A percentile compares a stretch with the other conserved stretches of the same genome.
Evolutionary conservation across 30 jellyfish, hydroid and myxozoan genomes (phyloP).

Genomic region (Aurelia aurita complex sp. Pacific): DNA sequence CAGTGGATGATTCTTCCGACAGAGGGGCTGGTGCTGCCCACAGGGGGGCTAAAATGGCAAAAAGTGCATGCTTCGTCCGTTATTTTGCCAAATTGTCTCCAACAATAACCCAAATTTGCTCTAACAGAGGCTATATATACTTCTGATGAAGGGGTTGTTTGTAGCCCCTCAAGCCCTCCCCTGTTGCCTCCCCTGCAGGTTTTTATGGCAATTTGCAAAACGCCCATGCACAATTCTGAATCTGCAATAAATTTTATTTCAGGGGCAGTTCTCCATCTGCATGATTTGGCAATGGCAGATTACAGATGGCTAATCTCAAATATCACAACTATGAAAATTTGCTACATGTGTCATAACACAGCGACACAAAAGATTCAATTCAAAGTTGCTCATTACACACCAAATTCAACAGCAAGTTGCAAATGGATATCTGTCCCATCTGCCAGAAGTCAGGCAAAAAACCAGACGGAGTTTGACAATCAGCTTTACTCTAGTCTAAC

Average conservation of each 20-base stretch:
- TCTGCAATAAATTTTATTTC: neutral
- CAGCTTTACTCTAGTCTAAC: slow-evolving; percentile 55
- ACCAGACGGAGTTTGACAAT: slow-evolving; percentile 69
- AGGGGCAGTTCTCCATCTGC: slow-evolving; percentile 89
- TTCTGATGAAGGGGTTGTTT: too few relatives aligned
- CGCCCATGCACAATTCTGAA: neutral
- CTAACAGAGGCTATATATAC: too few relatives aligned
- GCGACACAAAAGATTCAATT: slow-evolving; percentile 34
- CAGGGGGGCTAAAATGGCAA: too few relatives aligned
- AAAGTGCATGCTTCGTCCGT: too few relatives aligned
- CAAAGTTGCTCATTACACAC: slow-evolving; percentile 46
- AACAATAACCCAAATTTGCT: too few relatives aligned
- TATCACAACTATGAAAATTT: slow-evolving; percentile 32
- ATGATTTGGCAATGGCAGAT: slow-evolving; percentile 80
- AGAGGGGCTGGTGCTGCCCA: too few relatives aligned
- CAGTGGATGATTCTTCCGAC: too few relatives aligned
- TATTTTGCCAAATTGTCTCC: too few relatives aligned
- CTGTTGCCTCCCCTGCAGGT: too few relatives aligned
- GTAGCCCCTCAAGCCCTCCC: too few relatives aligned
- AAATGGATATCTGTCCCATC: slow-evolving; percentile 66
- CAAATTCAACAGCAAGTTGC: slow-evolving; percentile 53
- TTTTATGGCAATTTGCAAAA: neutral
- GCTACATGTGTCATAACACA: slow-evolving; percentile 79
- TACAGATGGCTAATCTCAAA: slow-evolving; percentile 66
- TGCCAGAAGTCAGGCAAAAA: slow-evolving; percentile 66